A percentile compares a stretch with the other conserved stretches of the same genome.
Conservation (phyloP, 2,113 vertebrate species). For the Siphamia tubifer region DNA sequence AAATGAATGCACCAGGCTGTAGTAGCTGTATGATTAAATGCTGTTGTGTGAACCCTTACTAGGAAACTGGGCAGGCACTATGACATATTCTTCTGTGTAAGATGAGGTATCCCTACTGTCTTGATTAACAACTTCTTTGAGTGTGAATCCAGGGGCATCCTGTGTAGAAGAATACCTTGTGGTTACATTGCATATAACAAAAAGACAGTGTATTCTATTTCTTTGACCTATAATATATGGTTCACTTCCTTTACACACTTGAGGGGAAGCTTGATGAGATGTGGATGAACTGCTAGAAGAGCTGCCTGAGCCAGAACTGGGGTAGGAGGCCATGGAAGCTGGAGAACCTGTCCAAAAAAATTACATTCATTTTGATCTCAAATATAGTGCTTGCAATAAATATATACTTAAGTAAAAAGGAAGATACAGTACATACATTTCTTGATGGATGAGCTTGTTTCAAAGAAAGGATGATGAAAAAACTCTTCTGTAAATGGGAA, state of each 20-base stretch:
- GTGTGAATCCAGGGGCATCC: conserved; percentile 76
- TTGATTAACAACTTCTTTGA: conserved; percentile 81
- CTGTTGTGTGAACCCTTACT: conserved; percentile 73
- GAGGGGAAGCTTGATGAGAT: conserved; percentile 90
- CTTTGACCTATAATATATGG: conserved; percentile 36
- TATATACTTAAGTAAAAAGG: not conserved
- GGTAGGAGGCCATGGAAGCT: conserved; percentile 84
- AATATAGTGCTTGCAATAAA: not conserved
- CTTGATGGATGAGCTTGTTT: conserved; percentile 84
- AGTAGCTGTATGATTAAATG: not conserved
- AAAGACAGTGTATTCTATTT: not conserved
- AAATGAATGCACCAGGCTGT: not conserved
- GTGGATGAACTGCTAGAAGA: conserved; percentile 90
- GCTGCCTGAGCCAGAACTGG: conserved; percentile 87
- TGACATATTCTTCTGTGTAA: conserved; percentile 90
- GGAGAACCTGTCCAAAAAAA: conserved; percentile 81
- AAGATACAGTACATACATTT: conserved; percentile 84
- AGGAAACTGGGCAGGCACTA: conserved; percentile 89
- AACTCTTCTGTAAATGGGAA: conserved; percentile 85
- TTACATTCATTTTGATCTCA: not conserved
- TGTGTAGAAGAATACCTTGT: conserved; percentile 73
- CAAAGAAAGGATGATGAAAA: conserved; percentile 93
- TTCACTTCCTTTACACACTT: conserved; percentile 78
- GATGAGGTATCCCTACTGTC: conserved; percentile 84
- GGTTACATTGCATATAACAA: not conserved